A percentile compares a stretch with the other conserved stretches of the same genome.
Conservation (phyloP, 2,113 vertebrate genomes). For the Poeciliopsis occidentalis region DNA sequence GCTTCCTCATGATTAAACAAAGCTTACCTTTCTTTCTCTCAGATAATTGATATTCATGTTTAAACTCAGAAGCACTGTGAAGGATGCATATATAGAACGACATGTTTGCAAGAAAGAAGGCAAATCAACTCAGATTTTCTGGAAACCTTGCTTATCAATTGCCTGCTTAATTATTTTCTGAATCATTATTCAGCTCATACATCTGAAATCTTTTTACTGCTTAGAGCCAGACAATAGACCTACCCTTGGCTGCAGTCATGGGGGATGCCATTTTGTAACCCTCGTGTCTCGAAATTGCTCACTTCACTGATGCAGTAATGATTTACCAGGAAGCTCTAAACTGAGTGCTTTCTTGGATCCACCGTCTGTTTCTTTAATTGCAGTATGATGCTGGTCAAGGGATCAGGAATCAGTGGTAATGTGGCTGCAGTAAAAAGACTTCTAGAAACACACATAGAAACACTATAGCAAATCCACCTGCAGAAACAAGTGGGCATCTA, state of each 20-base stretch:
- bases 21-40: constrained; percentile 2
- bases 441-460: constrained; percentile 26
- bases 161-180: constrained; percentile 72
- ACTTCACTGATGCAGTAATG: constrained; percentile 56
- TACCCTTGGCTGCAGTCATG: constrained; percentile 37
- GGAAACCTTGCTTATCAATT: constrained; percentile 55
- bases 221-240: constrained; percentile 65
- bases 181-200: constrained; percentile 53
- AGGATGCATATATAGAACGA: constrained; percentile 34
- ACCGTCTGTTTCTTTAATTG: constrained; percentile 42
- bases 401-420: constrained; percentile 2
- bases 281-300: constrained; percentile 39
- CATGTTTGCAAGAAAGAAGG: constrained; percentile 25
- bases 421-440: neutral
- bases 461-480: constrained; percentile 5
- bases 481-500: constrained; percentile 5
- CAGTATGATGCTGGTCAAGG: constrained; percentile 3
- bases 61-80: constrained; percentile 27
- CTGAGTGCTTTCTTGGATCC: constrained; percentile 14
- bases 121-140: constrained; percentile 55
- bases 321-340: constrained; percentile 33
- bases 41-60: constrained; percentile 27
- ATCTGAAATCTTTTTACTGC: constrained; percentile 61
- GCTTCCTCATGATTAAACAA: constrained; percentile 57
- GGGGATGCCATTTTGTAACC: constrained; percentile 67